A percentile compares a stretch with the other conserved stretches of the same genome.
Conservation (phyloP, 2,797 vertebrate species). For the Poeciliopsis turneri region DNA sequence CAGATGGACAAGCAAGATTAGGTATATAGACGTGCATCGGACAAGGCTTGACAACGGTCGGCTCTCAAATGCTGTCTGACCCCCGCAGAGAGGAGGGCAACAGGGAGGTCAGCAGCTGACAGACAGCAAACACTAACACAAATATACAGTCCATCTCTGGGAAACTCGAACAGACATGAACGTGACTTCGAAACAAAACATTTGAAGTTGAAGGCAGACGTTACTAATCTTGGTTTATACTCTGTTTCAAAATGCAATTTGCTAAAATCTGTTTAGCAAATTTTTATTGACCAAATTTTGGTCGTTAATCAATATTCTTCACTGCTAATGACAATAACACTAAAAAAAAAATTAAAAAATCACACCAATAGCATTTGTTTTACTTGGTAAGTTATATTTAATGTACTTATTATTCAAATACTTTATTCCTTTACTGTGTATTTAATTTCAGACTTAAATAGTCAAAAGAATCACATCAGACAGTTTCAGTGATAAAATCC, state of each 20-base stretch:
- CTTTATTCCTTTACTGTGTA: neutral
- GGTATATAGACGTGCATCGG: conserved; percentile 73
- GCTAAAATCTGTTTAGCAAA: neutral
- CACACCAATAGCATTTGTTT: neutral
- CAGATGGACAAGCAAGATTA: conserved; percentile 83
- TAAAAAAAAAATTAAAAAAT: neutral
- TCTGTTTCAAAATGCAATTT: neutral
- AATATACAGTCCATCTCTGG: neutral
- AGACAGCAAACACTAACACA: neutral
- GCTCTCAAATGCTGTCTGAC: conserved; percentile 60
- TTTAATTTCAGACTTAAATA: neutral
- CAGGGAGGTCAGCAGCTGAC: conserved; percentile 27
- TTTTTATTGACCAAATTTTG: neutral
- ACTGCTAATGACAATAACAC: neutral
- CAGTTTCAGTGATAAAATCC: neutral
- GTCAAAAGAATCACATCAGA: neutral
- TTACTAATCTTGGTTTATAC: neutral
- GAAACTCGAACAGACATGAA: neutral
- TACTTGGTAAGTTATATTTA: neutral
- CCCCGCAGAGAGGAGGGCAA: conserved; percentile 58
- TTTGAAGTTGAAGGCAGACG: neutral
- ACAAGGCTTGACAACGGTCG: conserved; percentile 64
- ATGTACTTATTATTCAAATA: neutral
- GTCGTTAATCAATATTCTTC: neutral
- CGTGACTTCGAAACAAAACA: neutral